Conservation (phyloP, 1,140 invertebrate species). For the Tribolium madens region DNA sequence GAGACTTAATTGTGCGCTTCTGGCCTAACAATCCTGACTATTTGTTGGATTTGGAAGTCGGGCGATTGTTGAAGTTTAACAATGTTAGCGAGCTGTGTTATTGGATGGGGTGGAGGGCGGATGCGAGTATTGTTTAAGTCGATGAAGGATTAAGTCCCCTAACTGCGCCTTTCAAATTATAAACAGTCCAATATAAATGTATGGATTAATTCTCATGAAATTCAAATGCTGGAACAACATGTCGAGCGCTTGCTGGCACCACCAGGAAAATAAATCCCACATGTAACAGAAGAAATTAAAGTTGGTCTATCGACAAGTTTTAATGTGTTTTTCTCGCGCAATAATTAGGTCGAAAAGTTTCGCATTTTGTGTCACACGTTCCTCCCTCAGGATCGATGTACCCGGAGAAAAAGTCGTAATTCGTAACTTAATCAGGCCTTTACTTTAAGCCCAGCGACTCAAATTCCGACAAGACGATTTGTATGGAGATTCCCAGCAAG, state of each 20-base stretch:
- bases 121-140: slow-evolving; percentile 24
- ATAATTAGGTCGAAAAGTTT: neutral
- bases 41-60: slow-evolving; percentile 15
- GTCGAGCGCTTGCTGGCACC: no score
- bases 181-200: slow-evolving; percentile 38
- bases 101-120: neutral
- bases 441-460: slow-evolving; percentile 44
- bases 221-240: slow-evolving; percentile 19
- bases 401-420: slow-evolving; percentile 28
- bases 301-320: neutral
- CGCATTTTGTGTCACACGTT: neutral
- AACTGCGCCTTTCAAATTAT: slow-evolving; percentile 14
- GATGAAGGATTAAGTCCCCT: slow-evolving; percentile 27
- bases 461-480: slow-evolving; percentile 55
- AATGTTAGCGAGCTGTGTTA: slow-evolving; percentile 31
- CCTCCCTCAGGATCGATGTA: slow-evolving; percentile 4
- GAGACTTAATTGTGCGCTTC: slow-evolving; percentile 20
- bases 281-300: neutral
- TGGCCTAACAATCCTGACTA: slow-evolving; percentile 26
- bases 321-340: neutral
- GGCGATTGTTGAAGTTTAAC: slow-evolving; percentile 35
- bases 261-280: neutral
- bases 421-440: slow-evolving; percentile 44
- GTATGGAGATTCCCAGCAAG: slow-evolving; percentile 52
- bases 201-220: slow-evolving; percentile 28